Evolutionary conservation across 1,140 invertebrate species (phyloP).

Genomic region (Nephotettix cincticeps): DNA sequence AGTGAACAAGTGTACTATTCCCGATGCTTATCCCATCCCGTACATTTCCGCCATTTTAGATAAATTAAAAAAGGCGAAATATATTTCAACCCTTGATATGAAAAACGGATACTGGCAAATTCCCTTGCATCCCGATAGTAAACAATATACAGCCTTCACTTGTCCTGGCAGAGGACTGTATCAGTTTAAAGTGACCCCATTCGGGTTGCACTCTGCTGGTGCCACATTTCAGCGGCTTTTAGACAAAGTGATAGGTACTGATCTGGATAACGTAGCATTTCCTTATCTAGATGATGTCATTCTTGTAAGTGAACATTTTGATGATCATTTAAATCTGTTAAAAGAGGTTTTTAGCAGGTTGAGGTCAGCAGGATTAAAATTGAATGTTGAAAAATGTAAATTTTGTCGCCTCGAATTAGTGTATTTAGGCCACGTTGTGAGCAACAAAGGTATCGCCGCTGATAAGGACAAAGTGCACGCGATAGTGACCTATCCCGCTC

Average conservation of each 20-base stretch:
- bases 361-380: not conserved
- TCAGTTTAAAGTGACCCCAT: not conserved
- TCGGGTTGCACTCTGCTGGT: not conserved
- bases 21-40: not conserved
- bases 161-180: not conserved
- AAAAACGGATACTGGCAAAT: not conserved
- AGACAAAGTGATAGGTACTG: not conserved
- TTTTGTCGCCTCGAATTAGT: conserved; percentile 19
- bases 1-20: not conserved
- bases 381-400: conserved; percentile 4
- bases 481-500: conserved; percentile 39
- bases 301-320: not conserved
- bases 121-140: not conserved
- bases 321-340: not conserved
- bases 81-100: not conserved
- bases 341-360: not conserved
- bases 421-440: conserved; percentile 28
- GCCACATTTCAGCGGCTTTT: not conserved
- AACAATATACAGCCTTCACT: not conserved
- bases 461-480: conserved; percentile 22
- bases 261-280: not conserved
- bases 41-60: not conserved
- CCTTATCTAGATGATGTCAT: not conserved
- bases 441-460: not conserved
- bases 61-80: not conserved